Evolutionary conservation across 2,797 vertebrate species (phyloP).

Genomic region (Spheniscus humboldti): DNA sequence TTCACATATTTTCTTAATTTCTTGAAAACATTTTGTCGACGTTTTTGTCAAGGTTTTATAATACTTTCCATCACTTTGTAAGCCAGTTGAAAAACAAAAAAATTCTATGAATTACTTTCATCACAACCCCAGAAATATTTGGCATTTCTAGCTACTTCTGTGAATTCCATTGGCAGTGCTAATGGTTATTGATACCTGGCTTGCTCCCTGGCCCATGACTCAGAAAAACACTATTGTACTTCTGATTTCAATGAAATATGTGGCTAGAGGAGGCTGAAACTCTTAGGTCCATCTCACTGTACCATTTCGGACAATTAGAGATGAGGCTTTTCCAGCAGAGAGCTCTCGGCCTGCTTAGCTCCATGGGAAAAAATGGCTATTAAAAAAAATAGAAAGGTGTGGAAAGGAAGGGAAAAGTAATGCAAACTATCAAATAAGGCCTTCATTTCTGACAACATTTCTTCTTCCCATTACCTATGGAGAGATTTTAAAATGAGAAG

Average conservation of each 20-base stretch:
- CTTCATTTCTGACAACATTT: background rate
- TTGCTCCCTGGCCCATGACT: background rate
- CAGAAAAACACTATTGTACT: background rate
- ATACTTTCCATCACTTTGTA: background rate
- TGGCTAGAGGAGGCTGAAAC: background rate
- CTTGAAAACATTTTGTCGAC: background rate
- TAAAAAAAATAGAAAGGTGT: background rate
- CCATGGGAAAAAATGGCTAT: background rate
- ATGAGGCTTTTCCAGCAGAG: background rate
- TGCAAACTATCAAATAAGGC: background rate
- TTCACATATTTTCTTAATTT: background rate
- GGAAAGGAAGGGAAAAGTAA: background rate
- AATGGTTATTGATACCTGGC: background rate
- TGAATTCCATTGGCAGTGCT: background rate
- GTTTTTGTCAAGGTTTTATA: background rate
- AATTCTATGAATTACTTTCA: background rate
- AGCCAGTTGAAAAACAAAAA: background rate
- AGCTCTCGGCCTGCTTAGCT: background rate
- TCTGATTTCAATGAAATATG: background rate
- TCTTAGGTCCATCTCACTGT: background rate
- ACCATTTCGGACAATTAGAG: background rate
- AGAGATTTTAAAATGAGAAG: background rate
- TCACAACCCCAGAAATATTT: background rate
- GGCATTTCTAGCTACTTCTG: background rate
- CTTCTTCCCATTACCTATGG: background rate